Evolutionary conservation across 2,888 invertebrate genomes (phyloP).

Genomic region (Pelosia muscerda): DNA sequence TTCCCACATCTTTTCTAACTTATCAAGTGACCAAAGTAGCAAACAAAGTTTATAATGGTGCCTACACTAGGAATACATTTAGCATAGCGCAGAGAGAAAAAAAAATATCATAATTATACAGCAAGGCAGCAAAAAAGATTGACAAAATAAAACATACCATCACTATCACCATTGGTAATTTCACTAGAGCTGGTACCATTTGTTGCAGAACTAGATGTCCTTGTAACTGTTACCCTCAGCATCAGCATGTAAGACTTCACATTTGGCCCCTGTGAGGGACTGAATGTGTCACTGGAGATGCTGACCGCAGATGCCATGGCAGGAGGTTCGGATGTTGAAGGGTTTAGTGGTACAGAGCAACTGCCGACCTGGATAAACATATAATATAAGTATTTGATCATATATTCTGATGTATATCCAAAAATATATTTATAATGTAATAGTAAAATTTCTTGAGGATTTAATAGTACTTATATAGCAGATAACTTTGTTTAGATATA

Average conservation of each 20-base stretch:
- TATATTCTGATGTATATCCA: neutral
- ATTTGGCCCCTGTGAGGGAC: slow-evolving; percentile 91
- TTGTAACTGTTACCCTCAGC: slow-evolving; percentile 89
- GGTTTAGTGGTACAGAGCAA: slow-evolving; percentile 92
- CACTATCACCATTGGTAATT: slow-evolving; percentile 82
- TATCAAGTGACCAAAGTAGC: too few relatives aligned
- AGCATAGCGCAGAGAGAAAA: too few relatives aligned
- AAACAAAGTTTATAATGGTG: too few relatives aligned
- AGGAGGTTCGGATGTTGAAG: slow-evolving; percentile 88
- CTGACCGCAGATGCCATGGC: slow-evolving; percentile 92
- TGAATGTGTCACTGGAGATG: slow-evolving; percentile 95
- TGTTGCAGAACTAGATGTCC: slow-evolving; percentile 54
- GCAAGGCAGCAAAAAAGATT: neutral
- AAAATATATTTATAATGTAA: too few relatives aligned
- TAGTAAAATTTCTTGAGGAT: too few relatives aligned
- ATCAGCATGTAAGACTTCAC: slow-evolving; percentile 94
- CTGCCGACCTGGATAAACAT: slow-evolving; percentile 85
- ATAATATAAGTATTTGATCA: neutral
- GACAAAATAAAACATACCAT: slow-evolving; percentile 68
- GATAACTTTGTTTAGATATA: too few relatives aligned
- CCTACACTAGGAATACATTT: too few relatives aligned
- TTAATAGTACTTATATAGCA: neutral
- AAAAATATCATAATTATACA: neutral
- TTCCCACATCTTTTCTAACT: too few relatives aligned
- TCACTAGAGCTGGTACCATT: slow-evolving; percentile 79